Percentiles rank a stretch among this genome's conserved stretches.
Conservation (phyloP, 2,113 vertebrate genomes). For the Pantherophis guttatus region DNA sequence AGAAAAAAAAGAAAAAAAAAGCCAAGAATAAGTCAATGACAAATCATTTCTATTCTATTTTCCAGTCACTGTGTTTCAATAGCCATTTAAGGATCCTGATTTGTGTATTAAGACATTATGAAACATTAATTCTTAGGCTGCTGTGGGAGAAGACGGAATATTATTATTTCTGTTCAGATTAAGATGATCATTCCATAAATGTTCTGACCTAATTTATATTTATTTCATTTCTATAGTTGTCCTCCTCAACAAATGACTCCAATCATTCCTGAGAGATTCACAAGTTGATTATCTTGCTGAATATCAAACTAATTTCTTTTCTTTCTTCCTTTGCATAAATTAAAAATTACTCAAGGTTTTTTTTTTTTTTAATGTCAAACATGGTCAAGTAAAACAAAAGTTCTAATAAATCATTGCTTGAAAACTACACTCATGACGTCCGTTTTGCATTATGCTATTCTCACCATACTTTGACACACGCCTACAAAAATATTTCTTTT, state of each 20-base stretch:
- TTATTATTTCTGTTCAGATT: conserved; percentile 10
- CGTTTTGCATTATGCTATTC: not conserved
- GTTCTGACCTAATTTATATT: conserved; percentile 28
- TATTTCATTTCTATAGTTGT: not conserved
- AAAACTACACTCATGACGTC: conserved; percentile 2
- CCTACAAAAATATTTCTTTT: not conserved
- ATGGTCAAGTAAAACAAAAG: conserved; percentile 8
- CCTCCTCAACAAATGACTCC: not conserved
- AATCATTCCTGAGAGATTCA: conserved; percentile 36
- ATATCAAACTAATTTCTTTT: conserved; percentile 12
- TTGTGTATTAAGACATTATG: conserved; percentile 33
- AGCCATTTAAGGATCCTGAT: conserved; percentile 29
- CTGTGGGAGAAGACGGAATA: conserved; percentile 2
- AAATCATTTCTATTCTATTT: not conserved
- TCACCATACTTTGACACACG: not conserved
- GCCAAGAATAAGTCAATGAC: not conserved
- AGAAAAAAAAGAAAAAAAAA: not conserved
- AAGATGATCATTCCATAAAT: conserved; percentile 41
- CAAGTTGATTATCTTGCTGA: conserved; percentile 38
- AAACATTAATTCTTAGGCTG: conserved; percentile 49
- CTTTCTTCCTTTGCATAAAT: conserved; percentile 9
- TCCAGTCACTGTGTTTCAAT: conserved; percentile 42
- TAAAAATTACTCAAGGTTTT: not conserved
- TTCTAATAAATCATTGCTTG: not conserved
- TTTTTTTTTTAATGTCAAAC: not conserved